Conservation (phyloP, 1,140 invertebrate species). For the Drosophila arawakana region DNA sequence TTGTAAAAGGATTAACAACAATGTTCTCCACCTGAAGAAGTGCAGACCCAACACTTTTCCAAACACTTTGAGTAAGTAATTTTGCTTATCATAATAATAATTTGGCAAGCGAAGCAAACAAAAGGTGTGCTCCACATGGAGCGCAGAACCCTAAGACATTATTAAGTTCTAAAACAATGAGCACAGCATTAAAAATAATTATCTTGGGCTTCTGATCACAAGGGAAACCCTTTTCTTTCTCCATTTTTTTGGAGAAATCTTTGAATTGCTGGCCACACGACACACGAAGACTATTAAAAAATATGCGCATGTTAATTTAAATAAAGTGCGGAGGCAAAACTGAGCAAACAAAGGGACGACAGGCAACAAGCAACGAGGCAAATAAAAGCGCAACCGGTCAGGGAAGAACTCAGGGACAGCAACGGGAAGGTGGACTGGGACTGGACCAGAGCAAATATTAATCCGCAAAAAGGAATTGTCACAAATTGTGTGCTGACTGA, state of each 20-base stretch:
- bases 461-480: constrained; percentile 83
- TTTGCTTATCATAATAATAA: constrained; percentile 44
- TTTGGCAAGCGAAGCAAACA: constrained; percentile 35
- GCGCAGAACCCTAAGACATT: constrained; percentile 25
- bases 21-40: not conserved
- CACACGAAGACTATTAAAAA: constrained; percentile 45
- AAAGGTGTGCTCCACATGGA: constrained; percentile 15
- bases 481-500: constrained; percentile 74
- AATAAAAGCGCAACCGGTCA: constrained; percentile 78
- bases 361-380: constrained; percentile 58
- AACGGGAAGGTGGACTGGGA: not conserved
- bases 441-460: constrained; percentile 73
- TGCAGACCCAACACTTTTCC: not conserved
- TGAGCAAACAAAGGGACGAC: constrained; percentile 31
- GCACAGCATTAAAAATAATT: constrained; percentile 60
- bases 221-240: constrained; percentile 35
- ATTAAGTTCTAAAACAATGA: constrained; percentile 70
- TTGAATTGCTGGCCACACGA: constrained; percentile 15
- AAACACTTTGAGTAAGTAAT: not conserved
- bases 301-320: constrained; percentile 80
- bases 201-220: constrained; percentile 45
- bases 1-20: too few species aligned
- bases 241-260: constrained; percentile 2
- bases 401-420: not conserved
- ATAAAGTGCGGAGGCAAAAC: constrained; percentile 65